Base-by-base conservation (phyloP, 2,797 vertebrate genomes). In the Acropternis orthonyx region DNA sequence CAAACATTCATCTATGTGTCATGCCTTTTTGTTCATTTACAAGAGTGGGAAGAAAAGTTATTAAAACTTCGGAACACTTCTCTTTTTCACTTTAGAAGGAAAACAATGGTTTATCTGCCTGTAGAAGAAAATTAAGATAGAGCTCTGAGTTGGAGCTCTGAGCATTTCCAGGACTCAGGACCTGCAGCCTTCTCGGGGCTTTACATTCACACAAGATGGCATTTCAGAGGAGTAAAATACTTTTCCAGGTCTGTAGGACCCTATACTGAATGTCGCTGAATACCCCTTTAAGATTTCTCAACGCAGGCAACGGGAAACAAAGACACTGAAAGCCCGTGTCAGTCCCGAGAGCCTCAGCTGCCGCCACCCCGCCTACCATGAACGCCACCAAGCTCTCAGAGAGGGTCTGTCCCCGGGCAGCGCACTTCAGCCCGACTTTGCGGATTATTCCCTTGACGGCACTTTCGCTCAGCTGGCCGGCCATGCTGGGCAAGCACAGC, bases 341-440 rank as follows among this genome's bases (percentile, higher is more conserved):
- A 34, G 3, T 12, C 27, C 18, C 2, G 27, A 43, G 49, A 66
- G 82, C 36, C 26, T 14, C 3, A 1, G 52, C 34, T 48, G 69
- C 7, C 0, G 8, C 39, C 48, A 7, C 16, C 43, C 63, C 23
- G 16, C 98, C 98, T 93, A 99, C 99, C 99, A 98, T 97, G 85
- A 99, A 99, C 7, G 98, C 98, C 82, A 98, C 98, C 92, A 99
- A 73, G 9, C 98, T 98, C 95, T 99, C 98, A 0, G 98, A 97
- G 56, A 98, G 96, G 1, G 63, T 82, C 2, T 98, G 97, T 74
- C 98, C 98, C 39, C 58, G 97, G 52, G 63, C 71, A 1, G 97
- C 95, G 65, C 99, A 99, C 89, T 98, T 95, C 74, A 97, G 97
- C 4, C 95, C 97, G 52, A 99, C 98, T 51, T 98, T 97, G 6